Percentiles rank a stretch among this genome's conserved stretches.
Evolutionary conservation across 1,140 invertebrate species (phyloP).

Genomic region (Gonatopus flavifemur): DNA sequence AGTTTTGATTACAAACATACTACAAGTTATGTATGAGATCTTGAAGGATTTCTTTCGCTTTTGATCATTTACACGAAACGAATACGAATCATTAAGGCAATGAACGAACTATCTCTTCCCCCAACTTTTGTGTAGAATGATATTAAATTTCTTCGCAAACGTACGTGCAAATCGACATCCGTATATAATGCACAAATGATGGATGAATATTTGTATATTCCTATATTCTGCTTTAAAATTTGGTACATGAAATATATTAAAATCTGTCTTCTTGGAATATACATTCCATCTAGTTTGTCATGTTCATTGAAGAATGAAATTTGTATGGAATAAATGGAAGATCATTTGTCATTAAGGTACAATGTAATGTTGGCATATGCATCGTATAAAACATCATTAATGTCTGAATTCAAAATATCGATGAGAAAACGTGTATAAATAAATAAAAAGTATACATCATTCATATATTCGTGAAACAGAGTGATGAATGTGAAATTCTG

Average conservation of each 20-base stretch:
- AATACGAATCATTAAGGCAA: no score
- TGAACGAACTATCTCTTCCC: no score
- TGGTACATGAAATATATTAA: slow-evolving; percentile 36
- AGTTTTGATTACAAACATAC: neutral
- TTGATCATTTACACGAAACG: slow-evolving; percentile 19
- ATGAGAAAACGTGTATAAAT: neutral
- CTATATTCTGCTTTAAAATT: slow-evolving; percentile 24
- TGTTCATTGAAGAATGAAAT: slow-evolving; percentile 25
- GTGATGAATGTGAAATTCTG: no score
- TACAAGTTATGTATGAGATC: neutral
- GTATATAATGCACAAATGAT: slow-evolving; percentile 16
- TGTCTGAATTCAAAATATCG: neutral
- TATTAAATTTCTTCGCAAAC: slow-evolving; percentile 21
- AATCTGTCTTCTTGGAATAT: slow-evolving; percentile 21
- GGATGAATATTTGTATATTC: neutral
- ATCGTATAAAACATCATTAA: neutral
- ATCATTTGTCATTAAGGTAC: slow-evolving; percentile 6
- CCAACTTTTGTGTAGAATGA: slow-evolving; percentile 26
- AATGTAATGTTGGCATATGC: slow-evolving; percentile 10
- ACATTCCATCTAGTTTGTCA: slow-evolving; percentile 12
- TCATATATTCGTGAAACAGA: no score
- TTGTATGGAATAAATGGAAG: neutral
- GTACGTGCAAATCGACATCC: slow-evolving; percentile 4
- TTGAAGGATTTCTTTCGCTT: slow-evolving; percentile 4
- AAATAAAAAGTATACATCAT: no score